Base-by-base conservation (phyloP, 2,888 invertebrate species). In the Stenoptilia bipunctidactyla region DNA sequence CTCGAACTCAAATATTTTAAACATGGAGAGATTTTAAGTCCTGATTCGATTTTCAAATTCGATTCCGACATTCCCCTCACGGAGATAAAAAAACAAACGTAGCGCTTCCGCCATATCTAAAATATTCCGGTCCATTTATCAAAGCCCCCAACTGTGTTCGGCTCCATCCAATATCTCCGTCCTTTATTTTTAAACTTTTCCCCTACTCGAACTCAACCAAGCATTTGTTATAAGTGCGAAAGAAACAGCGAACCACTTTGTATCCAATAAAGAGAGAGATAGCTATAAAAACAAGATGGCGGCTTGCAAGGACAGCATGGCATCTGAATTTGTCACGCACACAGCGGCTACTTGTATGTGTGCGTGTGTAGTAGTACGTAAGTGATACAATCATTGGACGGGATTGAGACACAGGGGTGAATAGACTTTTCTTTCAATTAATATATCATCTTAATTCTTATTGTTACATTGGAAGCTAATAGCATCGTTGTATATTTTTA, bases 201-300 rank as follows among this genome's bases (percentile, higher is more conserved):
- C 79, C 79, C 76, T 70, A 62, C 69, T 67, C 62, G 58, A 75
- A 68, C 64, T 61, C 58, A 63, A 70, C 66, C 68, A 70, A 63
- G 59, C 63, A n/a, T 66, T 66, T 66, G 66, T 66, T 62, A 59
- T 62, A 61, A 30, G 30, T n/a, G 30, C 12, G 30, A 30, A 30
- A 30, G 30, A 30, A 12, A 30, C 48, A 44, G 47, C 41, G 45
- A 48, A 45, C 36, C 3, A 20, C 20, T 20, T 20, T 20, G 20
- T 20, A 20, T 5, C 4, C 46, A 49, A 36, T 36, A 33, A 49
- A 37, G 61, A 77, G 48, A 56, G 66, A 64, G 76, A 77, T 50
- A 55, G 58, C 48, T 49, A 49, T 58, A 53, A 58, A 70, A 73
- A 64, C 69, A 79, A 77, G 61, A 79, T 79, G 79, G 80, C 79